A percentile compares a stretch with the other conserved stretches of the same genome.
These are phyloP conservation scores for Marcusenius ussheri DNA, from an alignment of 2,113 vertebrate species.

Conservation along the genomic window DNA sequence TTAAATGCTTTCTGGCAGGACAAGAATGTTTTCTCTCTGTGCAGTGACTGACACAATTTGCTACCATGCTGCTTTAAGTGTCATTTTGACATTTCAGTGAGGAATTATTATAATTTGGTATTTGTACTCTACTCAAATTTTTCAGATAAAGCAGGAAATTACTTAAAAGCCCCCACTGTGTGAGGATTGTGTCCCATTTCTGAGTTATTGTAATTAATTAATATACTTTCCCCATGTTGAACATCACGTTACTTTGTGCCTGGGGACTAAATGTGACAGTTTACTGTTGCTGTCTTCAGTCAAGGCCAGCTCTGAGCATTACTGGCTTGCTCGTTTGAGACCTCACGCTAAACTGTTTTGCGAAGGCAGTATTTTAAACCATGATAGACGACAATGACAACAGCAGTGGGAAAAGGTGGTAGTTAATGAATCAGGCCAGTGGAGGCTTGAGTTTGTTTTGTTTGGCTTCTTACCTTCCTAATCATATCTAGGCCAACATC, in stretches of 20 bases:
- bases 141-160: background rate
- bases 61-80: background rate
- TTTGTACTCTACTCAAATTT: background rate
- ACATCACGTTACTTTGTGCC: background rate
- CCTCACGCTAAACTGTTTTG: background rate
- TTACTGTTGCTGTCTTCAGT: background rate
- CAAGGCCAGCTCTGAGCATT: background rate
- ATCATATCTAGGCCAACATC: background rate
- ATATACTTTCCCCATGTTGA: background rate
- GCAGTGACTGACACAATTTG: background rate
- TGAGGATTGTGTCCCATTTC: background rate
- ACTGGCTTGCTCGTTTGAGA: background rate
- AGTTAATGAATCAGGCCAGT: background rate
- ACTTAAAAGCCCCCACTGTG: background rate
- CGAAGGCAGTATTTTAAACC: background rate
- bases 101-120: background rate
- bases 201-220: slow-evolving; percentile 7
- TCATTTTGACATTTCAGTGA: background rate
- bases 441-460: background rate
- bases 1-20: background rate
- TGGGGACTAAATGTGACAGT: background rate
- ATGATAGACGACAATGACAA: background rate
- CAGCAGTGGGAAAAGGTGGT: background rate
- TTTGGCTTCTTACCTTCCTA: background rate
- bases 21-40: background rate